Evolutionary conservation across 2,888 invertebrate genomes (phyloP).

Genomic region (Eupithecia subumbrata): DNA sequence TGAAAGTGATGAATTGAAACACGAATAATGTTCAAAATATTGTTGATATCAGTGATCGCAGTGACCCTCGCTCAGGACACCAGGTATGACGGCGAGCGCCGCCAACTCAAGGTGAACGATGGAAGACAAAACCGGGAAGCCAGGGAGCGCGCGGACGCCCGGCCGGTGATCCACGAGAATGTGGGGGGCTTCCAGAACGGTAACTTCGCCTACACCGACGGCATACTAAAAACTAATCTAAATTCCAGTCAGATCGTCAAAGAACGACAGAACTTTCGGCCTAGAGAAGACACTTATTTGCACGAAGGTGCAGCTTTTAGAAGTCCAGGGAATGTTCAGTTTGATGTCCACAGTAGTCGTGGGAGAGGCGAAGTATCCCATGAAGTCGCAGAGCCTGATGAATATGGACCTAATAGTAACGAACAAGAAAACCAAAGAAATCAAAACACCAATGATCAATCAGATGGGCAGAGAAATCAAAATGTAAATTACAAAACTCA

Average conservation of each 20-base stretch:
- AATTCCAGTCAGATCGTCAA: conserved; percentile 7
- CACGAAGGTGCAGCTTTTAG: conserved; percentile 32
- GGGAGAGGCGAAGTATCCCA: conserved; percentile 13
- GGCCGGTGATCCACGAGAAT: background rate
- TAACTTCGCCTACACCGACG: conserved; percentile 23
- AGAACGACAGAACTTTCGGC: conserved; percentile 15
- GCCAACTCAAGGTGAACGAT: conserved; percentile 4
- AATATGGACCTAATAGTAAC: background rate
- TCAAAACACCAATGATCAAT: background rate
- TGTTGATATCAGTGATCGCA: conserved; percentile 26
- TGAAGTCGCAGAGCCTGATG: background rate
- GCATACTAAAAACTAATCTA: conserved; percentile 29
- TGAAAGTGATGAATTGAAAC: conserved; percentile 25
- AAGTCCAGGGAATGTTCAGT: conserved; percentile 9
- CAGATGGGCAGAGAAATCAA: background rate
- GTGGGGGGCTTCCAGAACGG: conserved; percentile 31
- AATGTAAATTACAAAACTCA: conserved; percentile 6
- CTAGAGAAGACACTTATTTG: conserved; percentile 17
- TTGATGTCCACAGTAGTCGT: conserved; percentile 26
- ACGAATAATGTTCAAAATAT: conserved; percentile 35
- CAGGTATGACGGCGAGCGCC: background rate
- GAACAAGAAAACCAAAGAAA: conserved; percentile 1
- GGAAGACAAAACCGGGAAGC: conserved; percentile 8
- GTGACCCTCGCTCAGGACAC: conserved; percentile 33
- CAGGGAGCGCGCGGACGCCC: background rate